Conservation (phyloP, 2,113 vertebrate species). For the Empidonax traillii region DNA sequence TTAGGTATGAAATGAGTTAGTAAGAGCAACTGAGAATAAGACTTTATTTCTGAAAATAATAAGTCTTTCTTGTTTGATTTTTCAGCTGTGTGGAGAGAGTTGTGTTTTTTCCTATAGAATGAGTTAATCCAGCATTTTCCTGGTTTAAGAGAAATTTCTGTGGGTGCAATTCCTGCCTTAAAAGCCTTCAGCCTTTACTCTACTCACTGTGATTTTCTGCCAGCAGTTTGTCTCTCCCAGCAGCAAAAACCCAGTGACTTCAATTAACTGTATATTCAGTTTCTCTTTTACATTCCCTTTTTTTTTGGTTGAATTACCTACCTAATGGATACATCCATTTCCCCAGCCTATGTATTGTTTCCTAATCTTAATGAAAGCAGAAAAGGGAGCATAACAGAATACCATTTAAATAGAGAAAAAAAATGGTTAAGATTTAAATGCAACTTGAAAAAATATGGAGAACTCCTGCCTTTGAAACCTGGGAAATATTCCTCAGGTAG, state of each 20-base stretch:
- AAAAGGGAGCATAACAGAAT: neutral
- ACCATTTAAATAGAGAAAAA: neutral
- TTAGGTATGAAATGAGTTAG: neutral
- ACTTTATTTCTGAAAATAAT: neutral
- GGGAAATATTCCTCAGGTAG: neutral
- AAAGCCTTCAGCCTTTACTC: neutral
- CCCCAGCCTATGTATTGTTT: neutral
- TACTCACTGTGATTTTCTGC: neutral
- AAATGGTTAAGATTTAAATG: neutral
- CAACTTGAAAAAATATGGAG: neutral
- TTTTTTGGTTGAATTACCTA: neutral
- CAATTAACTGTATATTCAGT: neutral
- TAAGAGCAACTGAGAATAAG: neutral
- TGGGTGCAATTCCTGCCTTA: neutral
- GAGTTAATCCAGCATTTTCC: neutral
- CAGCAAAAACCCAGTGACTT: neutral
- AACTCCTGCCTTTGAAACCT: neutral
- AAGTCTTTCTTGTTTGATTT: neutral
- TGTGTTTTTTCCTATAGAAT: neutral
- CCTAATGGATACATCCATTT: neutral
- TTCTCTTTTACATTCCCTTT: neutral
- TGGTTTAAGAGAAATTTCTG: neutral
- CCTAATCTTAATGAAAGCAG: neutral
- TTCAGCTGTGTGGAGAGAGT: neutral
- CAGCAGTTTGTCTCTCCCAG: neutral